Evolutionary conservation across 2,797 vertebrate species (phyloP).

Genomic region (Todus mexicanus): DNA sequence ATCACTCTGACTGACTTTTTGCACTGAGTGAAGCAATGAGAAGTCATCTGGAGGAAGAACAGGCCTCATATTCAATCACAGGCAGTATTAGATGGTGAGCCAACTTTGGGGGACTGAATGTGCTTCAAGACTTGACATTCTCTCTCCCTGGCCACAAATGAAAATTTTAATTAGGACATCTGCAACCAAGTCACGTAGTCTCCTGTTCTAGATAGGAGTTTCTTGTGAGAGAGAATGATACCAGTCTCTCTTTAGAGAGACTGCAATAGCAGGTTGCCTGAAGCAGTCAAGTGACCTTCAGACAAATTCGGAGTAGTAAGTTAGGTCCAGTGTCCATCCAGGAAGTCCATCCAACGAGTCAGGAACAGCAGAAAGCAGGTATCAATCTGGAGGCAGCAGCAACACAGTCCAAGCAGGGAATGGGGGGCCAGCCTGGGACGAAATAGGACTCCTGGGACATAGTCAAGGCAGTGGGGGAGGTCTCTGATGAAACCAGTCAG

Average conservation of each 20-base stretch:
- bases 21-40: background rate
- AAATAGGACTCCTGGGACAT: background rate
- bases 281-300: background rate
- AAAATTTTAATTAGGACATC: background rate
- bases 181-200: background rate
- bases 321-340: background rate
- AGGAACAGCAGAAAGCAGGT: background rate
- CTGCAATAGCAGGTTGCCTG: background rate
- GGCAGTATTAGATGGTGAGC: background rate
- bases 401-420: background rate
- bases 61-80: background rate
- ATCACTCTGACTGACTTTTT: background rate
- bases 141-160: background rate
- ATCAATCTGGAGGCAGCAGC: background rate
- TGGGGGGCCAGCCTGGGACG: background rate
- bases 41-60: background rate
- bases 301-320: background rate
- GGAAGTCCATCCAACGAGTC: background rate
- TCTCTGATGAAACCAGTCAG: background rate
- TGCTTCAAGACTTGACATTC: background rate
- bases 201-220: background rate
- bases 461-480: background rate
- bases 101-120: background rate
- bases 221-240: background rate
- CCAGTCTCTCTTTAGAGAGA: background rate